These are phyloP conservation scores for Coregonus suidteri DNA, from an alignment of 2,797 vertebrate species.

Conservation along the genomic window DNA sequence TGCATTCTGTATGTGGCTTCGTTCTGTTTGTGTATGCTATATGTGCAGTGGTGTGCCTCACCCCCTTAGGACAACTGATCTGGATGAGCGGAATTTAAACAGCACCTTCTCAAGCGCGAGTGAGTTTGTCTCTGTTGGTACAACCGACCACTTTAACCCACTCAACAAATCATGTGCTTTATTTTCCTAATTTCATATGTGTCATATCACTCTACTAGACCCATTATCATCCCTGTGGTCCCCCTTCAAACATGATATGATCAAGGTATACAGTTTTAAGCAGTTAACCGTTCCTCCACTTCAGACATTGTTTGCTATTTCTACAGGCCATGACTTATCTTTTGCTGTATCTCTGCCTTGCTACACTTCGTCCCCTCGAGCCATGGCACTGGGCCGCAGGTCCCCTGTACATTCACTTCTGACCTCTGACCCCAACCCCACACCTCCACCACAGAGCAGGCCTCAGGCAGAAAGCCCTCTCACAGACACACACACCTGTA, in stretches of 20 bases:
- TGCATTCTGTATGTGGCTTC: slow-evolving; percentile 20
- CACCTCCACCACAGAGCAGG: slow-evolving; percentile 20
- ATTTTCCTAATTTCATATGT: background rate
- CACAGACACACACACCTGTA: slow-evolving; percentile 17
- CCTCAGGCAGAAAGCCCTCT: slow-evolving; percentile 18
- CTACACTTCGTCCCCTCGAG: slow-evolving; percentile 49
- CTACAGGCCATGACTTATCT: slow-evolving; percentile 38
- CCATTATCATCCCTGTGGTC: too few species aligned
- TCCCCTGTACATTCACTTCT: slow-evolving; percentile 84
- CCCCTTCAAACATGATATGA: background rate
- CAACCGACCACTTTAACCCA: background rate
- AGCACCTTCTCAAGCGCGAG: slow-evolving; percentile 55
- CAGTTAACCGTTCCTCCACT: slow-evolving; percentile 8
- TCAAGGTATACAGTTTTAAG: background rate
- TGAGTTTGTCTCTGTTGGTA: slow-evolving; percentile 62
- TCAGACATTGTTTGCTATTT: slow-evolving; percentile 18
- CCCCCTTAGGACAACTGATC: slow-evolving; percentile 47
- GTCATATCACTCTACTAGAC: too few species aligned
- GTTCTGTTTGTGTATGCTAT: slow-evolving; percentile 40
- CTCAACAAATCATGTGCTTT: slow-evolving; percentile 1
- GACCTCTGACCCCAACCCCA: slow-evolving; percentile 65
- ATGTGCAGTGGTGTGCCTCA: slow-evolving; percentile 66
- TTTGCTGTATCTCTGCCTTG: slow-evolving; percentile 35
- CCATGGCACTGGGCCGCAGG: slow-evolving; percentile 48
- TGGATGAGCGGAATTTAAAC: slow-evolving; percentile 42